These are phyloP conservation scores for Phrixothrix hirtus DNA, from an alignment of 2,888 invertebrate genomes.

Conservation along the genomic window DNA sequence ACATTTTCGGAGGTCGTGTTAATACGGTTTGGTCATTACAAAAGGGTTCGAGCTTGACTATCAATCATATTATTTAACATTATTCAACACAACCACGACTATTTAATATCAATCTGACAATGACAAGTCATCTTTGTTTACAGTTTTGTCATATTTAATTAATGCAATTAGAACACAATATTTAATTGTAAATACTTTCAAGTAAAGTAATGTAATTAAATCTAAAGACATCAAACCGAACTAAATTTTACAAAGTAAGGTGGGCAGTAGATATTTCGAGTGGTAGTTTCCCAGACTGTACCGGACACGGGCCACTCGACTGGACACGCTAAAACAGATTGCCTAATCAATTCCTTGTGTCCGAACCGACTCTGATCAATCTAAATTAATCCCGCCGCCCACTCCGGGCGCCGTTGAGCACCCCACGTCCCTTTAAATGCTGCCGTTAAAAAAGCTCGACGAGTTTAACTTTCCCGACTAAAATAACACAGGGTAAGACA, in stretches of 20 bases:
- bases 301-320: conserved; percentile 56
- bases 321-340: conserved; percentile 59
- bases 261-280: conserved; percentile 19
- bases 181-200: too few species aligned
- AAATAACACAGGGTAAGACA: conserved; percentile 20
- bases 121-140: too few species aligned
- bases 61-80: too few species aligned
- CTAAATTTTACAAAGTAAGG: too few species aligned
- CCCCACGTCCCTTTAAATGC: conserved; percentile 48
- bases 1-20: conserved; percentile 25
- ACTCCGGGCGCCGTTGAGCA: conserved; percentile 38
- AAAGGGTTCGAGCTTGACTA: too few species aligned
- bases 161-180: too few species aligned
- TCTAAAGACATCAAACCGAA: too few species aligned
- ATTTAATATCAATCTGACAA: too few species aligned
- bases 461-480: conserved; percentile 23
- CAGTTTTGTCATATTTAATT: too few species aligned
- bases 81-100: too few species aligned
- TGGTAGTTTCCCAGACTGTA: conserved; percentile 37
- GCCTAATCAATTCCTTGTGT: conserved; percentile 60
- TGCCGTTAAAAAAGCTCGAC: conserved; percentile 50
- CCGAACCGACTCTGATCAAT: conserved; percentile 58
- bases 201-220: too few species aligned
- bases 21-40: conserved; percentile 22
- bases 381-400: conserved; percentile 58